Evolutionary conservation across 2,797 vertebrate genomes (phyloP).

Genomic region (Parauchenoglanis ngamensis): DNA sequence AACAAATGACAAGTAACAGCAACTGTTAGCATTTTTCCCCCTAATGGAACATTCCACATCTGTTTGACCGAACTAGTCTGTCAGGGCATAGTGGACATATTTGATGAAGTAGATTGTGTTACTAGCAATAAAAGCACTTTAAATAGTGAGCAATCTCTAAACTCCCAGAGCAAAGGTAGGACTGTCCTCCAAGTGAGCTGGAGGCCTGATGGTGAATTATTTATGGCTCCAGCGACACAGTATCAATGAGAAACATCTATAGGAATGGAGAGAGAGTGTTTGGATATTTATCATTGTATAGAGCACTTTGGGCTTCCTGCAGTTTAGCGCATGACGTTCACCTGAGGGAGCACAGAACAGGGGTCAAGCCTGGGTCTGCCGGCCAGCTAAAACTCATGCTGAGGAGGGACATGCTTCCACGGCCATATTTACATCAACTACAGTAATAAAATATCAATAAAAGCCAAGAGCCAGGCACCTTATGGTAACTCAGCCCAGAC

Average conservation of each 20-base stretch:
- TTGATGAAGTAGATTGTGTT: conserved; percentile 36
- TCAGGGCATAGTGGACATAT: conserved; percentile 24
- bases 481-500: conserved; percentile 67
- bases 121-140: conserved; percentile 39
- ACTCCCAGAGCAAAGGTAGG: conserved; percentile 20
- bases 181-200: conserved; percentile 48
- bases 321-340: conserved; percentile 58
- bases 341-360: conserved; percentile 62
- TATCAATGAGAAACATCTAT: conserved; percentile 54
- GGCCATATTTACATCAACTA: conserved; percentile 72
- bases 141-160: conserved; percentile 24
- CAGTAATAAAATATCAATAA: conserved; percentile 76
- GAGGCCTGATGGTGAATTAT: conserved; percentile 54
- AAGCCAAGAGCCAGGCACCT: conserved; percentile 68
- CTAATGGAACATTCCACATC: conserved; percentile 26
- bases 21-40: background rate
- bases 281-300: conserved; percentile 63
- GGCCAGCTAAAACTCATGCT: conserved; percentile 41
- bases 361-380: conserved; percentile 60
- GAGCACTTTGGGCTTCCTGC: conserved; percentile 62
- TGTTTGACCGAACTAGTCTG: conserved; percentile 27
- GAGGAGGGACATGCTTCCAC: conserved; percentile 54
- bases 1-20: background rate
- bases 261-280: conserved; percentile 52
- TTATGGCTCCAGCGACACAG: conserved; percentile 46